Evolutionary conservation across 1,140 invertebrate species (phyloP), one percentile per base, ranked within the genome.

Genomic region (Aphelenchoides besseyi): DNA sequence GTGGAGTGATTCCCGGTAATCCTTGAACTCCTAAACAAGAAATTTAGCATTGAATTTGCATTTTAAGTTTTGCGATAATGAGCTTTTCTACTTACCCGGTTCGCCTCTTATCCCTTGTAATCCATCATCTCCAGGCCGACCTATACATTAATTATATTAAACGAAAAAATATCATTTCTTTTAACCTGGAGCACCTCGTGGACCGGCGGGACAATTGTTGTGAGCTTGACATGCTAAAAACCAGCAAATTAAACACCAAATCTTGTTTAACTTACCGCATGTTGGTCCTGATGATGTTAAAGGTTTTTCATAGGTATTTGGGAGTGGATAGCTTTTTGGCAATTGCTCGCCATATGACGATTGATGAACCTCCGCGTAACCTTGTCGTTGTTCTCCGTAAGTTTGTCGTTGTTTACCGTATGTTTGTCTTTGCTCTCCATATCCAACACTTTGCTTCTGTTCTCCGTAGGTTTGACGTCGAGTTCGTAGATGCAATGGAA

Each of bases 181-280:
- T 8, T 59, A 5, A 18, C 32, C 55, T 29, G 55, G 55, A 12
- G 5, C 12, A 12, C 55, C 55, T 59, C 32, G 26, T 8, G 55
- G 55, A 5, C 55, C 55, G 26, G 55, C 55, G 55, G 55, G 55
- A 33, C 55, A 59, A 33, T 59, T 59, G 55, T 59, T 59, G 55
- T 59, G 5, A 5, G 26, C 23, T 5, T 59, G 5, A 23, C 55
- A 59, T 23, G 55, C 37, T 41, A 41, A 41, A 41, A 41, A n/a
- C 37, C 5, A 41, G 5, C n/a, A 8, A 41, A n/a, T n/a, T 41
- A 41, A 41, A 41, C 37, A 41, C 37, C n/a, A 41, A 8, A 5
- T 41, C n/a, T n/a, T 41, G 5, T 41, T 41, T 41, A 41, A 41
- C 37, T 41, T 41, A 41, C 37, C 5, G 18, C 55, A 59, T 8